phyloP scores from a whole-genome alignment of 2,888 invertebrate genomes.

The Pseudoips prasinana region DNA sequence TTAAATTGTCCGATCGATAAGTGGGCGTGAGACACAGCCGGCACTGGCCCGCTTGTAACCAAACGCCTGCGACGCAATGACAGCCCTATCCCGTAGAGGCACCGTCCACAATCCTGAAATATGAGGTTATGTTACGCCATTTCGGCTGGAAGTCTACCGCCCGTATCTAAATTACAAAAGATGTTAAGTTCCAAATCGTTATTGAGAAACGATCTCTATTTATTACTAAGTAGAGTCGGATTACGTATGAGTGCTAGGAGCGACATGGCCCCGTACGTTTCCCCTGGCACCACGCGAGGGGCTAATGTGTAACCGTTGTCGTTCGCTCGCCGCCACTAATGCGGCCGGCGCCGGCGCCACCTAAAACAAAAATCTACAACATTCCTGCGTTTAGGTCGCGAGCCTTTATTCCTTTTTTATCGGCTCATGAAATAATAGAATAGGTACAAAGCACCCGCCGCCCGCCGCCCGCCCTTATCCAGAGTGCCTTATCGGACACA shows the following conservation, averaged over 20 bases:
- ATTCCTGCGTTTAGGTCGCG: conserved; percentile 73
- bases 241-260: not conserved
- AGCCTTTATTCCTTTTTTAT: conserved; percentile 73
- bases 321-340: conserved; percentile 58
- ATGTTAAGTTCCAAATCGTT: conserved; percentile 5
- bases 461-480: conserved; percentile 8
- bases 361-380: conserved; percentile 69
- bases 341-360: conserved; percentile 79
- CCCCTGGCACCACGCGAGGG: conserved; percentile 41
- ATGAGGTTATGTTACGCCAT: conserved; percentile 16
- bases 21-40: conserved; percentile 61
- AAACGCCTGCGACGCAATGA: not conserved
- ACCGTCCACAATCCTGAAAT: conserved; percentile 5
- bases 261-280: conserved; percentile 3
- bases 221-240: not conserved
- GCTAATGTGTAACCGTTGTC: conserved; percentile 71
- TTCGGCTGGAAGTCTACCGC: conserved; percentile 5
- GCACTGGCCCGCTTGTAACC: conserved; percentile 17
- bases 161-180: conserved; percentile 8
- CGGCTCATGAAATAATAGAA: conserved; percentile 73
- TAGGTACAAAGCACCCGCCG: conserved; percentile 66
- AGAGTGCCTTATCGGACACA: conserved; percentile 22
- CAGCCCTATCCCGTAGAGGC: conserved; percentile 1
- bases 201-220: conserved; percentile 12
- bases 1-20: conserved; percentile 70